phyloP scores from a whole-genome alignment of 2,113 vertebrate species.

The Pachyramphus minor region DNA sequence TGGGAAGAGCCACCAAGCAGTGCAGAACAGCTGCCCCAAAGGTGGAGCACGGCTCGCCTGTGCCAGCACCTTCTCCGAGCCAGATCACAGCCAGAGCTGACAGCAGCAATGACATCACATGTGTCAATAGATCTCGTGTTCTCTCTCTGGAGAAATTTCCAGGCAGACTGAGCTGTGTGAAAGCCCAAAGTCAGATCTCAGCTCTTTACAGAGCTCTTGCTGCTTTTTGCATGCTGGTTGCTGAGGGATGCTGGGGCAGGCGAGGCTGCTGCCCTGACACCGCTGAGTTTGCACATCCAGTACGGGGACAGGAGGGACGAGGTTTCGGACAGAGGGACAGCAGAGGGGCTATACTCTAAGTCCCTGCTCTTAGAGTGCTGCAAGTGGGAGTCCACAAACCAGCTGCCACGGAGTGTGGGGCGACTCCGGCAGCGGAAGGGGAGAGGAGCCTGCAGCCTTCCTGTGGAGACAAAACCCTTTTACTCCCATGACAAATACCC shows the following conservation, averaged over 20 bases:
- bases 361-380: neutral
- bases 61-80: neutral
- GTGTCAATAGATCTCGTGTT: neutral
- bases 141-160: neutral
- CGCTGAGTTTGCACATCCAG: neutral
- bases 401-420: neutral
- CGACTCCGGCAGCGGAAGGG: neutral
- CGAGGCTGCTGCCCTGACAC: neutral
- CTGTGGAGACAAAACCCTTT: slow-evolving; percentile 22
- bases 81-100: neutral
- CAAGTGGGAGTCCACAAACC: neutral
- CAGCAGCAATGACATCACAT: neutral
- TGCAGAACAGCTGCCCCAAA: neutral
- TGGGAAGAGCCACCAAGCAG: neutral
- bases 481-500: neutral
- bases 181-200: neutral
- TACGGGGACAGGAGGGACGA: fast-evolving
- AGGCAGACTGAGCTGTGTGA: neutral
- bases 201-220: neutral
- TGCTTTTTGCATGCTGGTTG: neutral
- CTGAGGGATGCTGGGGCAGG: neutral
- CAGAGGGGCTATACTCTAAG: neutral
- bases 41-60: neutral
- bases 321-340: neutral
- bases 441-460: neutral